phyloP scores from a whole-genome alignment of 1,140 invertebrate species.

The Polypedilum pembai region DNA sequence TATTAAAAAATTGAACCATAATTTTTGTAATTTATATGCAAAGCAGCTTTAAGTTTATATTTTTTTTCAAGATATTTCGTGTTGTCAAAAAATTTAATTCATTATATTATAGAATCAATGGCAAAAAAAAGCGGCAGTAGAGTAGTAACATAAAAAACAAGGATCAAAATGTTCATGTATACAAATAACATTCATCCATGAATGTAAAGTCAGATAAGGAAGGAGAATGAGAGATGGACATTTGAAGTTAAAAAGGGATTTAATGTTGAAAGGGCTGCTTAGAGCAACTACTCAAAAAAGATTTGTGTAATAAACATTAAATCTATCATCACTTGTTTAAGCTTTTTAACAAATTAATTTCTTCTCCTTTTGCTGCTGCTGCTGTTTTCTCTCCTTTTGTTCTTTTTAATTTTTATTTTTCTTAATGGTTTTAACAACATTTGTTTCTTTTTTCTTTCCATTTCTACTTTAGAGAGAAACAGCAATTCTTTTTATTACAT shows the following conservation, averaged over 20 bases:
- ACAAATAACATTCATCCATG: not conserved
- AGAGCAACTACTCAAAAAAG: not conserved
- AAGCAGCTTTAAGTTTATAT: constrained; percentile 4
- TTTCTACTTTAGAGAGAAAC: not conserved
- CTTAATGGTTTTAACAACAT: constrained; percentile 16
- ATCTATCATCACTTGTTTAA: constrained; percentile 18
- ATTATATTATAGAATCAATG: too few relatives aligned
- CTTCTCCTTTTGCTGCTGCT: not conserved
- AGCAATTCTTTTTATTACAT: constrained; percentile 12
- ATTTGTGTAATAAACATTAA: constrained; percentile 19
- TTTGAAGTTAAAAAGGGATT: constrained; percentile 18
- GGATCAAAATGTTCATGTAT: not conserved
- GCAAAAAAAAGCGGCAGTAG: too few relatives aligned
- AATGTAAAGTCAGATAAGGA: constrained; percentile 11
- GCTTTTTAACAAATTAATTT: constrained; percentile 19
- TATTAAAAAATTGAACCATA: constrained; percentile 25
- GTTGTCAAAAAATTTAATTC: not conserved
- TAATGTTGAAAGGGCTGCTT: constrained; percentile 16
- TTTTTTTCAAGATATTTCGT: not conserved
- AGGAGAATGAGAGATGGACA: not conserved
- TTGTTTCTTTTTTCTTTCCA: not conserved
- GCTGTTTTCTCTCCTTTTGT: not conserved
- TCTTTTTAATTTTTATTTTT: constrained; percentile 15
- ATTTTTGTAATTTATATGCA: constrained; percentile 22
- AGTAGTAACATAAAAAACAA: too few relatives aligned